Evolutionary conservation across 2,888 invertebrate genomes (phyloP).

Genomic region (Metopia argyrocephala): DNA sequence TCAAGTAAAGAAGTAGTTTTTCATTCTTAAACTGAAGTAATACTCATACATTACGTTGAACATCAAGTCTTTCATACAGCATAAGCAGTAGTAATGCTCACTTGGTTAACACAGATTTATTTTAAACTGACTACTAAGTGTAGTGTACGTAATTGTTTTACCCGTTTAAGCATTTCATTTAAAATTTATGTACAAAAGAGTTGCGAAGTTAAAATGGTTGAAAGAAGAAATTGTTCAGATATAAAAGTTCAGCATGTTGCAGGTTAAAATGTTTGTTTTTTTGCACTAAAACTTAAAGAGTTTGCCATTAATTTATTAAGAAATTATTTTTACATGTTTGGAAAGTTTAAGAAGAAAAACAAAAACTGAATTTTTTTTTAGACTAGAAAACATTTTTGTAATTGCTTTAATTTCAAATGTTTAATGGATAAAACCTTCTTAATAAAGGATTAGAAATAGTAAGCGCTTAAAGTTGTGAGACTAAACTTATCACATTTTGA

Average conservation of each 20-base stretch:
- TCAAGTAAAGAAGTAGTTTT: constrained; percentile 39
- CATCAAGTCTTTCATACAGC: too few relatives aligned
- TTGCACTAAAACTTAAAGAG: too few relatives aligned
- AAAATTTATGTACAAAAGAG: not conserved
- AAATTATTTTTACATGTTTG: not conserved
- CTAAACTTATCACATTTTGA: too few relatives aligned
- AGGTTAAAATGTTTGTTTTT: constrained; percentile 17
- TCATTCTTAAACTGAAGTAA: not conserved
- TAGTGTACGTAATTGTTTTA: not conserved
- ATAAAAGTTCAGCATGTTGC: constrained; percentile 32
- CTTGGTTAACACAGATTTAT: constrained; percentile 20
- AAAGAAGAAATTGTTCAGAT: too few relatives aligned
- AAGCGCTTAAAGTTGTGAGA: too few relatives aligned
- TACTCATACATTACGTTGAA: constrained; percentile 1
- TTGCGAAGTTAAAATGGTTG: not conserved
- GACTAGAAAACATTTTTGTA: constrained; percentile 3
- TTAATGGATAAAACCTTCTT: constrained; percentile 30
- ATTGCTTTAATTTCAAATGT: constrained; percentile 35
- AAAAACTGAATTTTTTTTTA: not conserved
- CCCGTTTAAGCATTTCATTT: not conserved
- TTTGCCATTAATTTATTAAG: constrained; percentile 37
- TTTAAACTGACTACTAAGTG: constrained; percentile 27
- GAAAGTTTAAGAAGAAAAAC: not conserved
- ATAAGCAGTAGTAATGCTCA: constrained; percentile 17
- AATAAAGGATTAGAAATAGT: constrained; percentile 6